Evolutionary conservation across 2,888 invertebrate species (phyloP).

Genomic region (Muscina levida): DNA sequence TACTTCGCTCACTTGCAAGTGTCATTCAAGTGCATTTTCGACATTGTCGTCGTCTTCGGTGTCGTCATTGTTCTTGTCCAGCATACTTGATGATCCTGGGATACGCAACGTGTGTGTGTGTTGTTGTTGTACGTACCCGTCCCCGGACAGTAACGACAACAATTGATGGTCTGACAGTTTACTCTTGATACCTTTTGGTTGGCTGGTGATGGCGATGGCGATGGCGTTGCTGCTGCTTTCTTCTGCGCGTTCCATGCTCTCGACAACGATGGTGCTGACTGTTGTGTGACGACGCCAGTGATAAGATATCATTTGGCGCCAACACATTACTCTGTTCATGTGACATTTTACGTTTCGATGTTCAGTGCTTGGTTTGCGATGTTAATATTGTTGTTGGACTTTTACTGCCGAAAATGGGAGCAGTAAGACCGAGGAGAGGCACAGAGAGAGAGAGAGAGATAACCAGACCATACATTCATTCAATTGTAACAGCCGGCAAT

Average conservation of each 20-base stretch:
- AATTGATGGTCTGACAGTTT: constrained; percentile 59
- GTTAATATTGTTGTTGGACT: neutral
- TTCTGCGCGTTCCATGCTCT: constrained; percentile 21
- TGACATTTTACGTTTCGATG: constrained; percentile 49
- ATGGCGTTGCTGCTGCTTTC: constrained; percentile 29
- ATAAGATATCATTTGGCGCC: constrained; percentile 71
- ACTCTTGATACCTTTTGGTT: constrained; percentile 46
- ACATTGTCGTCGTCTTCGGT: neutral
- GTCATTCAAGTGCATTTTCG: constrained; percentile 60
- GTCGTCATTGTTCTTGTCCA: constrained; percentile 48
- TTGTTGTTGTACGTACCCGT: constrained; percentile 15
- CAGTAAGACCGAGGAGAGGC: constrained; percentile 15
- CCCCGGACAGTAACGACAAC: constrained; percentile 48
- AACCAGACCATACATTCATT: neutral
- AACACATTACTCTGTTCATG: constrained; percentile 64
- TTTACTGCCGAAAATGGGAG: constrained; percentile 22
- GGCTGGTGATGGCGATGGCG: neutral
- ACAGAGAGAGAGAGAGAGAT: constrained; percentile 1
- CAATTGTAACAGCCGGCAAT: neutral
- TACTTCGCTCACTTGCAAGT: constrained; percentile 52
- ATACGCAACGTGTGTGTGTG: too few species aligned
- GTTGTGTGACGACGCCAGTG: constrained; percentile 67
- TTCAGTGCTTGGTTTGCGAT: constrained; percentile 10
- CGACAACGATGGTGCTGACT: constrained; percentile 42
- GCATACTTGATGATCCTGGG: too few species aligned